phyloP scores from a whole-genome alignment of 2,797 vertebrate genomes.

The Malacoraja senta region DNA sequence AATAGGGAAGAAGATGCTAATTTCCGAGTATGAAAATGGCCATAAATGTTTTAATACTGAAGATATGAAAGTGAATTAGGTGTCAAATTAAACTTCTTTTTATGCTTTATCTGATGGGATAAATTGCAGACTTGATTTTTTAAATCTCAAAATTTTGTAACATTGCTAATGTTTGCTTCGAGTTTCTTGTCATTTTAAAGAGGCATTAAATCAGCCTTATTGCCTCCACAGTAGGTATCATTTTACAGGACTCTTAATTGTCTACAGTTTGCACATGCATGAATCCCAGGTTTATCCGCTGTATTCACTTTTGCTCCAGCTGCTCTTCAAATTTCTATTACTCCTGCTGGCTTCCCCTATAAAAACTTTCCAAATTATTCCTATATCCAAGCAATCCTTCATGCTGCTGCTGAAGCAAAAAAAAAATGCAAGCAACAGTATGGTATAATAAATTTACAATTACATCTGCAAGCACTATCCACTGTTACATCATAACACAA shows the following conservation, averaged over 20 bases:
- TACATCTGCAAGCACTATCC: neutral
- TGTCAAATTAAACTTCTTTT: no score
- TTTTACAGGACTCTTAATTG: neutral
- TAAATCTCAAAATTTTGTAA: no score
- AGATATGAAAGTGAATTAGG: no score
- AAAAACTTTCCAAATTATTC: neutral
- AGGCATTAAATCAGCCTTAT: neutral
- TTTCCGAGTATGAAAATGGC: no score
- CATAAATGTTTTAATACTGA: no score
- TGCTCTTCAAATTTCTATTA: neutral
- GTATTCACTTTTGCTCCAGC: neutral
- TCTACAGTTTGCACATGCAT: neutral
- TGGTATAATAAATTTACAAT: neutral
- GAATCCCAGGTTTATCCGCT: neutral
- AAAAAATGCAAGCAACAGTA: neutral
- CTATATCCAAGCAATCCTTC: no score
- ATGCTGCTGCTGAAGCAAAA: neutral
- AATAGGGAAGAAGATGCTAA: no score
- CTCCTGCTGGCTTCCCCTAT: neutral
- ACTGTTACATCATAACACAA: neutral
- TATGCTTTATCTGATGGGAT: no score
- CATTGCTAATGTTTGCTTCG: no score
- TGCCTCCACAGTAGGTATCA: neutral
- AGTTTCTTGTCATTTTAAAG: neutral
- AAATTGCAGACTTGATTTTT: no score